A percentile compares a stretch with the other conserved stretches of the same genome.
These are phyloP conservation scores for Aporophyla nigra DNA, from an alignment of 2,888 invertebrate species.

Conservation along the genomic window DNA sequence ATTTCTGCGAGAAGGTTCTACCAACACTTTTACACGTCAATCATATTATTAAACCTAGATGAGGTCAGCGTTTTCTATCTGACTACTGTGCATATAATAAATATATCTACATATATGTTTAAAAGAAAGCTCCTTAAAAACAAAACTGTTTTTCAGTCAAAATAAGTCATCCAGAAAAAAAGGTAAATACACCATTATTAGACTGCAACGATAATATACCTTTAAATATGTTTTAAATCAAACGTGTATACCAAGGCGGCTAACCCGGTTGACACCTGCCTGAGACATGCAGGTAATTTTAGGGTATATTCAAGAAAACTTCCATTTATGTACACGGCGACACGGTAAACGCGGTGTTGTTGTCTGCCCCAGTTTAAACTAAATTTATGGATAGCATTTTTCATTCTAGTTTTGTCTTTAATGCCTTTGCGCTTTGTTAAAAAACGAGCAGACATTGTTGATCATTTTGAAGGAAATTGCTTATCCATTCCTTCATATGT, in stretches of 20 bases:
- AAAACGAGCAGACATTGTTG: neutral
- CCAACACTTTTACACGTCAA: too few species aligned
- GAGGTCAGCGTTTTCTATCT: too few species aligned
- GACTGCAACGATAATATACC: neutral
- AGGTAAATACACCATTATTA: neutral
- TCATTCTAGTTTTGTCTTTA: constrained; percentile 19
- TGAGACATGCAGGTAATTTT: neutral
- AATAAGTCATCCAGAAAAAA: neutral
- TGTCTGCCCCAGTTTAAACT: constrained; percentile 21
- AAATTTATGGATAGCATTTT: constrained; percentile 14
- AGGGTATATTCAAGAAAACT: constrained; percentile 17
- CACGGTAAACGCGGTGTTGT: constrained; percentile 1
- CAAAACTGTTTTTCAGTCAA: neutral
- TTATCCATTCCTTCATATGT: too few species aligned
- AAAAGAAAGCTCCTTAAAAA: neutral
- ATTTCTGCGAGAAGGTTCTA: too few species aligned
- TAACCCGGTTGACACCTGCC: neutral
- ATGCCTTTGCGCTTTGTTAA: neutral
- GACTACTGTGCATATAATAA: too few species aligned
- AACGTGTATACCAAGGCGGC: neutral
- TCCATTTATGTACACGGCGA: constrained; percentile 9
- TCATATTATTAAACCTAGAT: too few species aligned
- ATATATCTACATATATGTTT: too few species aligned
- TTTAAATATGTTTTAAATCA: neutral
- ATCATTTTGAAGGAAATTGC: too few species aligned